A percentile compares a stretch with the other conserved stretches of the same genome.
phyloP scores from a whole-genome alignment of 1,140 invertebrate genomes.

The Neodiprion pinetum region DNA sequence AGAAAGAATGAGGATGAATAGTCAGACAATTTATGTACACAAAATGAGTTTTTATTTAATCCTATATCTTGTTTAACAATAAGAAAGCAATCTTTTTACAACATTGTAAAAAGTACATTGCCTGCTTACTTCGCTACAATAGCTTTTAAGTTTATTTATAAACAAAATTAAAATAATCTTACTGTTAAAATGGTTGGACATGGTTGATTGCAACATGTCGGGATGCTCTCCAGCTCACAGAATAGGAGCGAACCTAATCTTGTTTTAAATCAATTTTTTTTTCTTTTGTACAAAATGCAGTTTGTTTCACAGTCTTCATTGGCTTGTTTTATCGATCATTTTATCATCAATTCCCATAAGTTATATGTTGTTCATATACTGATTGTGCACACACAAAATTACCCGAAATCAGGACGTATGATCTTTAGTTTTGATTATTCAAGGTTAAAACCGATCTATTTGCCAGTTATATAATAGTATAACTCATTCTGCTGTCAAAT shows the following conservation, averaged over 20 bases:
- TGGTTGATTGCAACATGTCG: constrained; percentile 18
- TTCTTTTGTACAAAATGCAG: constrained; percentile 38
- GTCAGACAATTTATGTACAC: constrained; percentile 46
- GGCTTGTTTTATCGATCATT: neutral
- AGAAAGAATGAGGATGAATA: constrained; percentile 9
- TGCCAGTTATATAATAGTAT: too few relatives aligned
- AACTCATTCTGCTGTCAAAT: too few relatives aligned
- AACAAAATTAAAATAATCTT: constrained; percentile 54
- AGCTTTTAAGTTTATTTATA: constrained; percentile 45
- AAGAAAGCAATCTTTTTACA: constrained; percentile 54
- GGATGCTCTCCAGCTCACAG: constrained; percentile 3
- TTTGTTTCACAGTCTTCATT: constrained; percentile 5
- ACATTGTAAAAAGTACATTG: constrained; percentile 54
- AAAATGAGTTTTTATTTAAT: constrained; percentile 54
- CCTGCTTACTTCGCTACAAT: constrained; percentile 43
- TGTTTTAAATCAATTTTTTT: constrained; percentile 34
- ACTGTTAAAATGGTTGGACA: constrained; percentile 39
- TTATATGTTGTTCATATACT: neutral
- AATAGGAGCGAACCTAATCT: constrained; percentile 20
- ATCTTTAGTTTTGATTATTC: neutral
- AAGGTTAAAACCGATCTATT: too few relatives aligned
- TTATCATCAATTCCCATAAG: neutral
- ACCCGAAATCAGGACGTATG: neutral
- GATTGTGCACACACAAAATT: neutral
- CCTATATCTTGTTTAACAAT: constrained; percentile 49